Conservation (phyloP, 1,140 invertebrate genomes). For the Melipona quadrifasciata region DNA sequence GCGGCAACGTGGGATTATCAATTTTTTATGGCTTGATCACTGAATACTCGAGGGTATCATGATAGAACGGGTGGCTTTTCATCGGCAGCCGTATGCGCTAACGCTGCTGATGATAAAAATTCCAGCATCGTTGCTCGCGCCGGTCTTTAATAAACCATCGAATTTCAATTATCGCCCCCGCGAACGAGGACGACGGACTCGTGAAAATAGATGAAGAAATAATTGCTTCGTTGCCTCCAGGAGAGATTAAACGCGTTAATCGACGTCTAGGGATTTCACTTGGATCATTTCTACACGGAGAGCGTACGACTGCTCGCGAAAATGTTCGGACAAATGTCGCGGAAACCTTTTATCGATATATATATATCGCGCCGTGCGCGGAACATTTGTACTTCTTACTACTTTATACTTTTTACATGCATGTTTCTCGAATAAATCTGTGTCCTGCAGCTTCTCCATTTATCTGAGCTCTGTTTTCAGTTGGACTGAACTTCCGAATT, state of each 20-base stretch:
- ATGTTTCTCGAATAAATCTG: too few relatives aligned
- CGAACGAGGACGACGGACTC: neutral
- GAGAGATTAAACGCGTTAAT: constrained; percentile 3
- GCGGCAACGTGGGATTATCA: constrained; percentile 22
- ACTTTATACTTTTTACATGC: too few relatives aligned
- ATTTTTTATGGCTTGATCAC: constrained; percentile 27
- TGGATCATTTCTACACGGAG: neutral
- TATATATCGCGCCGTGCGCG: too few relatives aligned
- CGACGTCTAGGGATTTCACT: neutral
- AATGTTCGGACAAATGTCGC: neutral
- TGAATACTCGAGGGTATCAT: constrained; percentile 1
- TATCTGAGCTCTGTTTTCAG: too few relatives aligned
- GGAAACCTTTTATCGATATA: neutral
- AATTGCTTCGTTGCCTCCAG: neutral
- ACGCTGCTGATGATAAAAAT: constrained; percentile 28
- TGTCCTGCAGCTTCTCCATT: too few relatives aligned
- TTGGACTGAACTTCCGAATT: too few relatives aligned
- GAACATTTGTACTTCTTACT: too few relatives aligned
- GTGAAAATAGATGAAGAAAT: neutral
- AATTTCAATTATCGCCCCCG: constrained; percentile 32
- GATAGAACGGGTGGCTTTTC: neutral
- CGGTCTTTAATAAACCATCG: neutral
- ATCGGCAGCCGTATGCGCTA: neutral
- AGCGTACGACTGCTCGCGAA: too few relatives aligned
- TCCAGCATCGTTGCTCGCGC: neutral